A percentile compares a stretch with the other conserved stretches of the same genome.
Conservation (phyloP, 2,888 invertebrate genomes). For the Eupithecia exiguata region DNA sequence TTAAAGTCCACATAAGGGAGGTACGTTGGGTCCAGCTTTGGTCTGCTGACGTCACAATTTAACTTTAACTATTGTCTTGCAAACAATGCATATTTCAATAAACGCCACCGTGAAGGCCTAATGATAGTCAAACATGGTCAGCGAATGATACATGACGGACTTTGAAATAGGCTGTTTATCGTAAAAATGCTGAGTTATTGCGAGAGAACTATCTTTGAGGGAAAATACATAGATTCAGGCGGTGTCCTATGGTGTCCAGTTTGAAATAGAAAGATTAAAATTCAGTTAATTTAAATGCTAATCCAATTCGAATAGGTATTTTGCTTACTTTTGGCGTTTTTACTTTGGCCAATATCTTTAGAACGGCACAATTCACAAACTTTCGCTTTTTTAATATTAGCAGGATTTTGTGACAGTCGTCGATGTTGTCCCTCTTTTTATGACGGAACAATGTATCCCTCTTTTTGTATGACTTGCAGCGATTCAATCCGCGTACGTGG, state of each 20-base stretch:
- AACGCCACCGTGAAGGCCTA: slow-evolving; percentile 20
- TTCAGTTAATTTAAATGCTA: too few species aligned
- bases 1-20: neutral
- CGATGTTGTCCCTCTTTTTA: neutral
- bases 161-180: neutral
- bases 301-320: neutral
- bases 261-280: too few species aligned
- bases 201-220: neutral
- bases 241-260: neutral
- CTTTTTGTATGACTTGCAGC: neutral
- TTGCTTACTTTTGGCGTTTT: too few species aligned
- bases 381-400: too few species aligned
- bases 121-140: slow-evolving; percentile 23
- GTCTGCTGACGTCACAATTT: slow-evolving; percentile 38
- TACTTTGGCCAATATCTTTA: too few species aligned
- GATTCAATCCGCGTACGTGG: neutral
- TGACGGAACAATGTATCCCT: neutral
- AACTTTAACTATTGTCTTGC: slow-evolving; percentile 46
- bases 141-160: slow-evolving; percentile 30
- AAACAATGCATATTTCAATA: slow-evolving; percentile 50
- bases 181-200: neutral
- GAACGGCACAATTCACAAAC: too few species aligned
- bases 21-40: slow-evolving; percentile 12
- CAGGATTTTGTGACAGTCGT: neutral
- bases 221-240: neutral